phyloP scores from a whole-genome alignment of 2,113 vertebrate species.

The Danio rerio region GRCz12tu NC_133182.1:47669501-47670000 shows the following conservation, averaged over 20 bases:
- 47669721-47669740: slow-evolving; percentile 86
- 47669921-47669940: neutral
- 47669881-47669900: neutral
- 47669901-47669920: neutral
- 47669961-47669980: neutral
- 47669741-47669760: slow-evolving; percentile 91
- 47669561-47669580: neutral
- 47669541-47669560: neutral
- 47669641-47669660: neutral
- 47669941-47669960: neutral
- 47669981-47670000: neutral
- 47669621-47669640: neutral
- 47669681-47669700: slow-evolving; percentile 71
- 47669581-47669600: neutral
- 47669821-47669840: slow-evolving; percentile 85
- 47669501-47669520: too few species aligned
- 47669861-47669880: neutral
- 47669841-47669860: neutral
- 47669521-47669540: too few species aligned
- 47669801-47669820: slow-evolving; percentile 92
- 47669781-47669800: slow-evolving; percentile 91
- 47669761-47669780: slow-evolving; percentile 91
- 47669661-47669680: neutral
- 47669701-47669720: slow-evolving; percentile 92
- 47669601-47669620: neutral